Base-by-base conservation (phyloP, 1,140 invertebrate genomes). In the Plectus sambesii region DNA sequence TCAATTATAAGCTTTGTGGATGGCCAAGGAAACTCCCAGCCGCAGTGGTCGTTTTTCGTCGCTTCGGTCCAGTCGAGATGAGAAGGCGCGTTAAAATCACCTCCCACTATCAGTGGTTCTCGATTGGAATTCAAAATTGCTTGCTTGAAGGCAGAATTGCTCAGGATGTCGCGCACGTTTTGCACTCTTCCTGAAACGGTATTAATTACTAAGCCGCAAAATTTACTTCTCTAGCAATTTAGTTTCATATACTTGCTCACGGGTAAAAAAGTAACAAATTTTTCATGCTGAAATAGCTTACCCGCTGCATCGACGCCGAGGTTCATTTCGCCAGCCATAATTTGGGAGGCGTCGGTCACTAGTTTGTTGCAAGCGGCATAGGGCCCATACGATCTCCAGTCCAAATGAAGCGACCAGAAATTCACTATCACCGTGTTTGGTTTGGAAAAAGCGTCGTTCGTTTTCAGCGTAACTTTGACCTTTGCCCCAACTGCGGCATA, bases 1-100 rank as follows among this genome's bases (percentile, higher is more conserved):
- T 56, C 56, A 22, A 20, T 40, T 3, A 58, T 27, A 8, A 55
- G 25, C 27, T 56, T 57, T 2, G 56, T 57, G 5, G 54, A 47
- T 8, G 56, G 56, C 56, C 56, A 58, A n/a, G 15, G 19, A 15
- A 57, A 24, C 12, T 24, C 44, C 56, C 56, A 58, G 20, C 44
- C 56, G 8, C 55, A 48, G 43, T 58, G 56, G 20, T 45, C 22
- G 5, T 55, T 29, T 40, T 56, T 67, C 17, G 42, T 61, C 24
- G 45, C 46, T 8, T 65, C 56, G 3, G 26, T 56, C 58, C 60
- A 66, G 45, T 66, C 63, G 29, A 60, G 43, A 49, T 68, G 65
- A 3, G 65, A 68, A 8, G 63, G 63, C 17, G 47, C 36, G 45
- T 66, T 66, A 29, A 66, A 66, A 22, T 66, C 63, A 6, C 63